phyloP scores from a whole-genome alignment of 2,888 invertebrate genomes.

The Entomobrya multifasciata region DNA sequence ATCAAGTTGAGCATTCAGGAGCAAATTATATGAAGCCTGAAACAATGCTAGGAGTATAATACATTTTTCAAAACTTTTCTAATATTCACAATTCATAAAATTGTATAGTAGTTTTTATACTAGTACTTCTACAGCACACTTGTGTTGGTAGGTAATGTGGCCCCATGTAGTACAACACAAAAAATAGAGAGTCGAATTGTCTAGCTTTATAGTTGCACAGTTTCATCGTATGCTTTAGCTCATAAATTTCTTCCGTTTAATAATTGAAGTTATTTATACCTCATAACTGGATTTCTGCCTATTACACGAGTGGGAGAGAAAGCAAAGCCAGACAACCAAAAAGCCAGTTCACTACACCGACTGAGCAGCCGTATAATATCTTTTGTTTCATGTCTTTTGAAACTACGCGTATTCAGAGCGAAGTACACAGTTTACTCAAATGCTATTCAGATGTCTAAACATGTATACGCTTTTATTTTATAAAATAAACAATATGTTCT shows the following conservation, averaged over 20 bases:
- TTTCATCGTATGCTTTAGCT: constrained; percentile 25
- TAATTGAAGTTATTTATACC: constrained; percentile 73
- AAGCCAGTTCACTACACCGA: constrained; percentile 13
- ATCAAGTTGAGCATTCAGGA: too few relatives aligned
- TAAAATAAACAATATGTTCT: background rate
- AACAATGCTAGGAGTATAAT: too few relatives aligned
- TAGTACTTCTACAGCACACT: too few relatives aligned
- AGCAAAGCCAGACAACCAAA: background rate
- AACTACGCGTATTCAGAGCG: background rate
- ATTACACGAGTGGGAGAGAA: constrained; percentile 25
- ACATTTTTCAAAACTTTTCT: background rate
- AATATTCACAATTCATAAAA: too few relatives aligned
- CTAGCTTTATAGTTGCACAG: background rate
- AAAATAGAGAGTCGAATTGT: background rate
- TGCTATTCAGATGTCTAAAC: background rate
- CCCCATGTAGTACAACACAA: background rate
- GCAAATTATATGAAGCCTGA: too few relatives aligned
- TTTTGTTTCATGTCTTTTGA: background rate
- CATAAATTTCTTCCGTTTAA: constrained; percentile 71
- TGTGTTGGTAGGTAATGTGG: too few relatives aligned
- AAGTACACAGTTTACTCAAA: background rate
- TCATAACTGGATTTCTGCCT: constrained; percentile 61
- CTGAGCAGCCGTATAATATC: background rate
- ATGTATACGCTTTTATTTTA: background rate
- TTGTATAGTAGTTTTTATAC: too few relatives aligned